Conservation (phyloP, 2,113 vertebrate genomes). For the Ciconia maguari region DNA sequence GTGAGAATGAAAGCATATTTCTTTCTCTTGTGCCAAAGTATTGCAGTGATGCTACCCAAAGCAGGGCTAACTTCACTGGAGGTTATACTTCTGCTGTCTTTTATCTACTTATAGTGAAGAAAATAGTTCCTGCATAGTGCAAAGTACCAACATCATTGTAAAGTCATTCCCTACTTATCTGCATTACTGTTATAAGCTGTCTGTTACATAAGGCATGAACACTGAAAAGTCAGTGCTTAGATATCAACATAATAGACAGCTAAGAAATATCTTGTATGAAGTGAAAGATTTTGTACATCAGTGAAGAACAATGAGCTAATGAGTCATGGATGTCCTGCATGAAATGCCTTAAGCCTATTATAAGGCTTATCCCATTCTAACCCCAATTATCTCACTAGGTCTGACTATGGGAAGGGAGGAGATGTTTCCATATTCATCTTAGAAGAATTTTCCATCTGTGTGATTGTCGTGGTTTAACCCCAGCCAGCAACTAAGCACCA, state of each 20-base stretch:
- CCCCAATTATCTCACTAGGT: not conserved
- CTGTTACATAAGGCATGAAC: not conserved
- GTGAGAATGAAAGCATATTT: not conserved
- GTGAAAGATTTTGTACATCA: not conserved
- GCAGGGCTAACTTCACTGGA: not conserved
- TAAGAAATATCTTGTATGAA: not conserved
- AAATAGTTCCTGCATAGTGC: not conserved
- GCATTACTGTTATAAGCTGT: not conserved
- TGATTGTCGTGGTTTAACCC: not conserved
- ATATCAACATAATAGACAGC: not conserved
- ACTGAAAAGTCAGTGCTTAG: not conserved
- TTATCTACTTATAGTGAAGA: not conserved
- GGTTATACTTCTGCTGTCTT: not conserved
- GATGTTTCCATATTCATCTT: not conserved
- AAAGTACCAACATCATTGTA: not conserved
- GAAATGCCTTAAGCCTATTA: not conserved
- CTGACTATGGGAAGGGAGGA: not conserved
- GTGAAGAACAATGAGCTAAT: not conserved
- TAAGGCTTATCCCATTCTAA: not conserved
- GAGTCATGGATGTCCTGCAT: constrained; percentile 7
- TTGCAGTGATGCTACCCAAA: not conserved
- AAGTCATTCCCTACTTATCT: not conserved
- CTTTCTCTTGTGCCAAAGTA: not conserved
- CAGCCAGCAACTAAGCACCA: no score
- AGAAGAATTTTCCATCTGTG: not conserved